Evolutionary conservation across 2,888 invertebrate genomes (phyloP), one percentile per base, ranked within the genome.

Genomic region (Bellardia bayeri): DNA sequence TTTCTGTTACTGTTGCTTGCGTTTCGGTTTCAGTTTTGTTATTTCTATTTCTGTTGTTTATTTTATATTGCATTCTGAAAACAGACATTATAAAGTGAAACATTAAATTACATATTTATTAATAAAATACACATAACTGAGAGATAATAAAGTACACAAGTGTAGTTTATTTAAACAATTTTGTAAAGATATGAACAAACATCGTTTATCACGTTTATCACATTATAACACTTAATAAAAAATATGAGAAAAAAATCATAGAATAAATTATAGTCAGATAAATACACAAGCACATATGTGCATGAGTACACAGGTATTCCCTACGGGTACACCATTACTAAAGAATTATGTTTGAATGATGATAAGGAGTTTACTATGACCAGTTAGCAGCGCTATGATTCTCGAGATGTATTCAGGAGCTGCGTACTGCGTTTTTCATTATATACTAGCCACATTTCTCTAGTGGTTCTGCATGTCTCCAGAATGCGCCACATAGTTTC

Each of bases 21-120:
- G 58, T 74, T 79, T 58, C 13, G 9, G 49, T 61, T 84, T 58
- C 13, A 13, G 49, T 61, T 84, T 72, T 79, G 30, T 68, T 42
- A 30, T 78, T 63, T 68, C n/a, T 75, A 30, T 40, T 54, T 54
- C 11, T 74, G 54, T 33, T 71, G 49, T 54, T 49, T 45, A 49
- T 16, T 66, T 79, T 84, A 72, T 80, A 58, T 81, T 72, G 58
- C 76, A 76, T 83, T 76, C 86, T 87, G 61, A 58, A 87, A 83
- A 51, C 61, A 83, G 30, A 82, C 45, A 16, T 64, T 40, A 74
- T 33, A 69, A 79, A 69, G 78, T 58, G n/a, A 69, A 78, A 69
- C 33, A 54, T 23, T 68, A 42, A 51, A 68, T 74, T 51, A 45
- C 45, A 45, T 45, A 16, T 66, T 78, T 51, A 13, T 56, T 45